Percentiles rank a stretch among this genome's conserved stretches.
Conservation (phyloP, 2,113 vertebrate genomes). For the Corythornis cristatus region DNA sequence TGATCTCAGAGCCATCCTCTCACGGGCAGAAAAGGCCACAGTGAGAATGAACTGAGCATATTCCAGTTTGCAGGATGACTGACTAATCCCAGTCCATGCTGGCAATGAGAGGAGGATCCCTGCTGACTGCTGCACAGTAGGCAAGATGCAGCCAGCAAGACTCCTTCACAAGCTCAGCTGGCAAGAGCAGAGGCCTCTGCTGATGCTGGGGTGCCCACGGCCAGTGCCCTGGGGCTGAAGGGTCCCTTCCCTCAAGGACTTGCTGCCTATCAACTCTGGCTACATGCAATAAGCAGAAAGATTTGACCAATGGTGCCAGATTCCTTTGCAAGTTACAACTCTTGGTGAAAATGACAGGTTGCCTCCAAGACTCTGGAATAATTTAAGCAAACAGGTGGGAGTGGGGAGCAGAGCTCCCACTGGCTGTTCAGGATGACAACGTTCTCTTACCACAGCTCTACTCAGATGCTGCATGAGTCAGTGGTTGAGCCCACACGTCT, state of each 20-base stretch:
- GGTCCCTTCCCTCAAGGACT: not conserved
- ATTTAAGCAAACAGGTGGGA: conserved; percentile 55
- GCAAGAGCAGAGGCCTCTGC: not conserved
- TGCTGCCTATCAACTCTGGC: not conserved
- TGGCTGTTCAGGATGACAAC: conserved; percentile 15
- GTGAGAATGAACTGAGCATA: not conserved
- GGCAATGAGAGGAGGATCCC: not conserved
- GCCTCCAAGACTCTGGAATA: conserved; percentile 23
- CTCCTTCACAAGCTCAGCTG: not conserved
- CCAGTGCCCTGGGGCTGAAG: not conserved
- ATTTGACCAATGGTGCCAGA: not conserved
- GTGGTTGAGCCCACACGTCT: conserved; percentile 58
- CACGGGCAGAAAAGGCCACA: rapidly evolving
- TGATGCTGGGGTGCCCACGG: not conserved
- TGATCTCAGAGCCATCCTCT: not conserved
- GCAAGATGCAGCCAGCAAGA: not conserved
- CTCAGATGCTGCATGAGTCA: conserved; percentile 62
- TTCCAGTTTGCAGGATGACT: not conserved
- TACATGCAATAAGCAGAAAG: rapidly evolving
- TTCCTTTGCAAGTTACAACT: conserved; percentile 5
- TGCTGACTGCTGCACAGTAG: not conserved
- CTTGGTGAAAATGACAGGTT: conserved; percentile 6
- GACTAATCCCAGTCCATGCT: not conserved
- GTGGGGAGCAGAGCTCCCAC: conserved; percentile 39
- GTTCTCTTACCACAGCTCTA: not conserved